Evolutionary conservation across 2,797 vertebrate species (phyloP).

Genomic region (Erithacus rubecula): DNA sequence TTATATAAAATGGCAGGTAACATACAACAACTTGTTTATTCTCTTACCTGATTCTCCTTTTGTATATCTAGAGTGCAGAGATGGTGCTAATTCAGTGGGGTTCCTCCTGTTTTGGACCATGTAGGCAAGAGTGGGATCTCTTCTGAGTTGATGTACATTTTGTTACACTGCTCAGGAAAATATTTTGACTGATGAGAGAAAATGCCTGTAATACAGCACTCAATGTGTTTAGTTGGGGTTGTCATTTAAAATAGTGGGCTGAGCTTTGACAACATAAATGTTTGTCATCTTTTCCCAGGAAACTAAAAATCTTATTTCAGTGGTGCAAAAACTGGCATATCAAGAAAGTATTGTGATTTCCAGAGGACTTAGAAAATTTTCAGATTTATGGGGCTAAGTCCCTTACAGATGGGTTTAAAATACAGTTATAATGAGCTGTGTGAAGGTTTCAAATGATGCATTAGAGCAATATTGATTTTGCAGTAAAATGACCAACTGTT

Average conservation of each 20-base stretch:
- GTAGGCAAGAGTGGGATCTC: not conserved
- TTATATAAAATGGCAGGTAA: slow-evolving; percentile 18
- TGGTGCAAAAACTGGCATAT: not conserved
- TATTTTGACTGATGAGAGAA: not conserved
- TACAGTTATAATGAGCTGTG: not conserved
- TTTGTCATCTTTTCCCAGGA: not conserved
- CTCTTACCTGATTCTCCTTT: not conserved
- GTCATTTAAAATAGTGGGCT: not conserved
- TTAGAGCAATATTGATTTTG: slow-evolving; percentile 4
- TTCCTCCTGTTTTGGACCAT: not conserved
- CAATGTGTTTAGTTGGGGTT: not conserved
- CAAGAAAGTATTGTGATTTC: not conserved
- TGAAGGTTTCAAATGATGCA: not conserved
- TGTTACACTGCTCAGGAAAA: slow-evolving; percentile 42
- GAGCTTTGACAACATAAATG: not conserved
- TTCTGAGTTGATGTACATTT: slow-evolving; percentile 18
- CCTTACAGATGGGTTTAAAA: slow-evolving; percentile 6
- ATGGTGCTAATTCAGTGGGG: not conserved
- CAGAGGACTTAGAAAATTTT: not conserved
- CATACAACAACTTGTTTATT: not conserved
- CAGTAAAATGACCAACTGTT: not conserved
- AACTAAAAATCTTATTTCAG: not conserved
- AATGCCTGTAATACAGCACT: not conserved
- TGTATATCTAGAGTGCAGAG: rapidly evolving
- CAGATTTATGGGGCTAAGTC: not conserved